Evolutionary conservation across 2,888 invertebrate species (phyloP).

Genomic region (Dichetophora obliterata): DNA sequence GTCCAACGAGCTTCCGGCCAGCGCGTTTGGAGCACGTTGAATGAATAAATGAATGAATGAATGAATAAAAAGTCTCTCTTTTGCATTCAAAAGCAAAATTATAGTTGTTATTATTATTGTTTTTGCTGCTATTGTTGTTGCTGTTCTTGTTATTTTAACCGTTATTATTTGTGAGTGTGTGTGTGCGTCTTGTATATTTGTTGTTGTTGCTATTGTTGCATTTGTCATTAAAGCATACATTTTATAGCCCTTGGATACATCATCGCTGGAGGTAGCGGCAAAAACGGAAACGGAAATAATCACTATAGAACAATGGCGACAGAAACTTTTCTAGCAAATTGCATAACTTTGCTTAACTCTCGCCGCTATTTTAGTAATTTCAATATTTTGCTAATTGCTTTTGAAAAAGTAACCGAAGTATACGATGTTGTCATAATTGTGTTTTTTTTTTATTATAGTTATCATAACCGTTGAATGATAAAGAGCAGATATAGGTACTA

Average conservation of each 20-base stretch:
- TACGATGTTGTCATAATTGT: neutral
- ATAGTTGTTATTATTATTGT: constrained; percentile 28
- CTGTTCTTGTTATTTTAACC: neutral
- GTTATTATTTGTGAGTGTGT: neutral
- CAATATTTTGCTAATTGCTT: constrained; percentile 7
- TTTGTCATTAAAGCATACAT: neutral
- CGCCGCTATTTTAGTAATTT: neutral
- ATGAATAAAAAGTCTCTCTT: neutral
- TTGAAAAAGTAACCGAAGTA: neutral
- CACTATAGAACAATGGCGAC: constrained; percentile 33
- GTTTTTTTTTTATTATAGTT: too few relatives aligned
- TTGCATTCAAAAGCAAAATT: constrained; percentile 26
- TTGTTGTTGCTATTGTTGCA: constrained; percentile 3
- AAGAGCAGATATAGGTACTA: too few relatives aligned
- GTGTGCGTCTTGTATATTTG: neutral
- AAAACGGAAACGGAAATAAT: constrained; percentile 37
- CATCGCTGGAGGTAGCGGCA: neutral
- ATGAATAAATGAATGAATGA: constrained; percentile 2
- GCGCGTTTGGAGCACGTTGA: constrained; percentile 5
- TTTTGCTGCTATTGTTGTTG: neutral
- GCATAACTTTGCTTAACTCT: neutral
- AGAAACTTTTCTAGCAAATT: constrained; percentile 20
- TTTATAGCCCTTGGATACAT: constrained; percentile 1
- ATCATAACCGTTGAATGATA: too few relatives aligned
- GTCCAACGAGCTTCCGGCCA: constrained; percentile 20